These are phyloP conservation scores for Myrmecophaga tridactyla DNA, from an alignment of 2,113 vertebrate genomes.

Conservation along the genomic window DNA sequence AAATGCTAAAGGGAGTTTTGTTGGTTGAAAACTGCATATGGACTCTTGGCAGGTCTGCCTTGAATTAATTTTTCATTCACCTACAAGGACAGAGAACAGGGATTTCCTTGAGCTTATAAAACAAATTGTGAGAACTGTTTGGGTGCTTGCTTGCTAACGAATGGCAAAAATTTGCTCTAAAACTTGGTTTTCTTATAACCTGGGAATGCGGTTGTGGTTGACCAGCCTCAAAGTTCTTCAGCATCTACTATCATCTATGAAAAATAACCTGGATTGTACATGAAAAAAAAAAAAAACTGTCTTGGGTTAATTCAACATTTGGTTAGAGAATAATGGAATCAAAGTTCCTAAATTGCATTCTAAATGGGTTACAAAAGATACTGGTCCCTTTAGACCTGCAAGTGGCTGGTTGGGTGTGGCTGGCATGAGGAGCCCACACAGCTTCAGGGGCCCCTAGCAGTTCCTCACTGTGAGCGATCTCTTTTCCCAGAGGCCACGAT, in stretches of 20 bases:
- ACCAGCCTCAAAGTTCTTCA: not conserved
- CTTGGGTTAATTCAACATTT: not conserved
- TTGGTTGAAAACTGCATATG: not conserved
- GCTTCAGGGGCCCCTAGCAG: not conserved
- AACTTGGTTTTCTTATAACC: not conserved
- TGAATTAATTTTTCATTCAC: not conserved
- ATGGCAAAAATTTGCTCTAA: not conserved
- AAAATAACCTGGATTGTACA: not conserved
- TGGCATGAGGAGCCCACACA: rapidly evolving
- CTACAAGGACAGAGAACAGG: not conserved
- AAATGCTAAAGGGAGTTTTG: too few relatives aligned
- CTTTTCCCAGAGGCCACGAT: not conserved
- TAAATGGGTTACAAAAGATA: not conserved
- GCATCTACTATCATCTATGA: not conserved
- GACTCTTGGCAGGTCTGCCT: not conserved
- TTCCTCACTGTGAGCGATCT: not conserved
- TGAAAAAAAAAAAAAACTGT: not conserved
- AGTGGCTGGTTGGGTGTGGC: not conserved
- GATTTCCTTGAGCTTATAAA: not conserved
- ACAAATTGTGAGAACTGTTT: not conserved
- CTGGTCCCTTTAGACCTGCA: not conserved
- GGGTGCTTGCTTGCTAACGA: not conserved
- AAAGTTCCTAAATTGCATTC: not conserved
- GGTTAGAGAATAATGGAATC: not conserved
- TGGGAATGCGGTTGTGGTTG: not conserved